phyloP scores from a whole-genome alignment of 1,140 invertebrate species.

The Drosophila bifasciata region DNA sequence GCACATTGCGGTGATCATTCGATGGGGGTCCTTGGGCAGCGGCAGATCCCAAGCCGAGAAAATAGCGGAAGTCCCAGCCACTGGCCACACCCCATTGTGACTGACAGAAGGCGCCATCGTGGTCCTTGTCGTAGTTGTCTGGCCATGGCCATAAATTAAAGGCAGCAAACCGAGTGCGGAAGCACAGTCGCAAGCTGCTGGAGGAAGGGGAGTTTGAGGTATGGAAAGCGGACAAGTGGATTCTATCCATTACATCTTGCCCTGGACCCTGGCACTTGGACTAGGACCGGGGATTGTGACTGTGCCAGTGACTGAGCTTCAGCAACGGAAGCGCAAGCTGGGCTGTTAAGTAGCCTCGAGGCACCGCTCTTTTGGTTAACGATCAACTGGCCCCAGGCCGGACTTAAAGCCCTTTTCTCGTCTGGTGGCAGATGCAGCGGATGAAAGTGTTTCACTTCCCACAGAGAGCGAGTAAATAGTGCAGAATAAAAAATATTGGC shows the following conservation, averaged over 20 bases:
- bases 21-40: constrained; percentile 12
- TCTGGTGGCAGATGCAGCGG: neutral
- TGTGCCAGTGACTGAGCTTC: constrained; percentile 14
- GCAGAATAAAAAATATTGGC: no score
- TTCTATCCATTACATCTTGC: constrained; percentile 76
- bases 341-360: constrained; percentile 71
- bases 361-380: constrained; percentile 47
- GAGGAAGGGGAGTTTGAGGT: constrained; percentile 1
- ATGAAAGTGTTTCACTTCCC: neutral
- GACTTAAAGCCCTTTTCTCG: constrained; percentile 41
- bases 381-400: constrained; percentile 51
- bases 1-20: constrained; percentile 51
- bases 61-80: constrained; percentile 64
- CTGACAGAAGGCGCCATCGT: constrained; percentile 55
- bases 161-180: constrained; percentile 74
- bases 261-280: constrained; percentile 9
- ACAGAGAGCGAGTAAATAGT: no score
- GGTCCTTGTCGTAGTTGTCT: constrained; percentile 33
- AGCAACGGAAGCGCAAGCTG: constrained; percentile 67
- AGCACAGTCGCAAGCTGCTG: constrained; percentile 55
- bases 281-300: neutral
- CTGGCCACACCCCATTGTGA: constrained; percentile 30
- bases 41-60: constrained; percentile 34
- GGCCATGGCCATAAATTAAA: constrained; percentile 76
- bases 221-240: constrained; percentile 56